Base-by-base conservation (phyloP, 2,888 invertebrate species). In the Ophion ellenae region DNA sequence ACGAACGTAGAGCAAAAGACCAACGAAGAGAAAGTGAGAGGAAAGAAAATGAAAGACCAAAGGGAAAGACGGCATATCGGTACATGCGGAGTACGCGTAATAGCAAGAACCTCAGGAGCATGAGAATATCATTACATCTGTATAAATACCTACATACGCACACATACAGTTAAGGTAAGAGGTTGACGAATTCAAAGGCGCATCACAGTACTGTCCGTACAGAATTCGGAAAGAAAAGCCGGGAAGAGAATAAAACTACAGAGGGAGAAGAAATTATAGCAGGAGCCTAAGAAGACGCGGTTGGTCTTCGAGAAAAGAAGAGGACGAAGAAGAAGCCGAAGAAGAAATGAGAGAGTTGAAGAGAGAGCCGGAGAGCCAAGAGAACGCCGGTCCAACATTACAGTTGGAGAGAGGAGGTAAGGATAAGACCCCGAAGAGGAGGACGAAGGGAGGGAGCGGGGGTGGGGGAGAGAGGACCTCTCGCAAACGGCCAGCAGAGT, bases 401-500 rank as follows among this genome's bases (percentile, higher is more conserved):
- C 71, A 85, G 86, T 83, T 86, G 78, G 84, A 83, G 86, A 77
- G 81, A 73, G 79, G 82, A 81, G 84, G 83, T 76, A 81, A 76
- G 87, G 79, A 71, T 82, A 80, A 75, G 81, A 63, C 70, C 75
- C 66, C 75, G 69, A 73, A 64, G 84, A 85, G 84, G 86, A 88
- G 74, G 84, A 59, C 75, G 89, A 91, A 83, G 82, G 85, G 87
- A 61, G 82, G 59, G 75, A 89, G 91, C 91, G 84, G 83, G 64
- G 80, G 59, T 89, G 83, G 86, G 83, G 63, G 87, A 78, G 90
- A 91, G 91, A 91, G 91, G 92, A 92, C 90, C 91, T 83, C 90
- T 92, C 91, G 90, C 89, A 90, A 91, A 61, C 81, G 81, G 73
- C 28, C 81, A 81, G 71, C 91, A 91, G 78, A 70, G 93, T 92